Evolutionary conservation across 2,888 invertebrate species (phyloP).

Genomic region (Brachynemurus nebulosus): DNA sequence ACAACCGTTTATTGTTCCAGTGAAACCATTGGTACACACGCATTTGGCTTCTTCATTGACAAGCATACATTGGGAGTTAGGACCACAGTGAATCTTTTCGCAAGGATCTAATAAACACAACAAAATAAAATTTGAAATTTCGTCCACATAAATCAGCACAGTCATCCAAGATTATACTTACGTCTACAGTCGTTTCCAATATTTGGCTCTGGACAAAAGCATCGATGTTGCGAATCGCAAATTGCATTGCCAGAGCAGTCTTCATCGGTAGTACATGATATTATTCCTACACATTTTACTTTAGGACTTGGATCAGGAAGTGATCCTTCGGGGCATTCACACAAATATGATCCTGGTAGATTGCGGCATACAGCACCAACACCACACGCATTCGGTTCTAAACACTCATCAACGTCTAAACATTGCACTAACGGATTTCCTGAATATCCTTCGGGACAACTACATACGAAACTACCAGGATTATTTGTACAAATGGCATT

Average conservation of each 20-base stretch:
- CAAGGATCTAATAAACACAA: slow-evolving; percentile 61
- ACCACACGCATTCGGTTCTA: slow-evolving; percentile 57
- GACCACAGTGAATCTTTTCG: slow-evolving; percentile 69
- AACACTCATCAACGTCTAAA: slow-evolving; percentile 72
- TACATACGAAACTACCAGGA: slow-evolving; percentile 65
- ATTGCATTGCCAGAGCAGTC: slow-evolving; percentile 85
- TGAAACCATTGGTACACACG: slow-evolving; percentile 68
- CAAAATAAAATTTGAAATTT: slow-evolving; percentile 3
- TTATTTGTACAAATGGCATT: slow-evolving; percentile 71
- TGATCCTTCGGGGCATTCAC: slow-evolving; percentile 69
- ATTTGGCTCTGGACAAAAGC: slow-evolving; percentile 82
- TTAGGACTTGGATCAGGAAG: slow-evolving; percentile 74
- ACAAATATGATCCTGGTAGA: slow-evolving; percentile 58
- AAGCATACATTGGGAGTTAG: slow-evolving; percentile 80
- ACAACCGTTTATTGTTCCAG: slow-evolving; percentile 59
- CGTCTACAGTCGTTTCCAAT: slow-evolving; percentile 84
- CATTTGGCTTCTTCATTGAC: slow-evolving; percentile 73
- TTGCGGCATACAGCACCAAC: slow-evolving; percentile 69
- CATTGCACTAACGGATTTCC: slow-evolving; percentile 76
- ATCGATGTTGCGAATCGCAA: slow-evolving; percentile 63
- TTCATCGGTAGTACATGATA: slow-evolving; percentile 56
- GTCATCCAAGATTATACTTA: slow-evolving; percentile 36
- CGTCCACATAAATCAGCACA: not conserved
- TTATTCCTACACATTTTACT: slow-evolving; percentile 67
- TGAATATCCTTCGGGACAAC: slow-evolving; percentile 71